Base-by-base conservation (phyloP, 2,888 invertebrate genomes). In the Hydrotaea diabolus region DNA sequence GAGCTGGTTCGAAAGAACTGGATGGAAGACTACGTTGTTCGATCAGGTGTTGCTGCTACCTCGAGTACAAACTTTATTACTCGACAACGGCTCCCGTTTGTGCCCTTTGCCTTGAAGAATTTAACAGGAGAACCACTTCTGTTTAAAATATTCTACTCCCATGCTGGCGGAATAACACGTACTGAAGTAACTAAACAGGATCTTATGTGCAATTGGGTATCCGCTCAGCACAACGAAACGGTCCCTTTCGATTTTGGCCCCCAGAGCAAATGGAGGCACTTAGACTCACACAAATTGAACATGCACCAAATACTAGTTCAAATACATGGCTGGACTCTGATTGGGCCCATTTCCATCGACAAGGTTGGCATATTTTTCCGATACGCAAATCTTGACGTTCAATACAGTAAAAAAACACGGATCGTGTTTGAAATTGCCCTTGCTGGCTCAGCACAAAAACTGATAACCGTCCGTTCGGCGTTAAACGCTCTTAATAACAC, bases 301-400 rank as follows among this genome's bases (percentile, higher is more conserved):
- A 94, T 97, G 89, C 98, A 98, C 93, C 98, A 98, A 92, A 94
- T 99, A 85, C 95, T 96, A 55, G 96, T 99, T 53, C 94, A 96
- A 76, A 96, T 99, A 23, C 96, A 97, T 87, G 98, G 98, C 74
- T 99, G 98, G 98, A 94, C 95, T 86, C 93, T 94, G 87, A 95
- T 97, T 73, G 95, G 96, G 87, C 98, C 99, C 0, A 96, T 99
- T 17, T 97, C 98, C 9, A 97, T 99, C 0, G 99, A 99, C 93
- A 96, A 97, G 92, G 98, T 99, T 23, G 99, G 99, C 1, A 95
- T 97, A 59, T 99, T 96, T 93, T 99, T 99, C 91, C 93, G 97
- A n/a, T 94, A 95, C 85, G 94, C 95, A 0, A 88, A 87, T 4
- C 83, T 89, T 49, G 91, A 91, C 59, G 88, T 89, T 69, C 87